Conservation (phyloP, 1,140 invertebrate genomes). For the Calliphora vicina region DNA sequence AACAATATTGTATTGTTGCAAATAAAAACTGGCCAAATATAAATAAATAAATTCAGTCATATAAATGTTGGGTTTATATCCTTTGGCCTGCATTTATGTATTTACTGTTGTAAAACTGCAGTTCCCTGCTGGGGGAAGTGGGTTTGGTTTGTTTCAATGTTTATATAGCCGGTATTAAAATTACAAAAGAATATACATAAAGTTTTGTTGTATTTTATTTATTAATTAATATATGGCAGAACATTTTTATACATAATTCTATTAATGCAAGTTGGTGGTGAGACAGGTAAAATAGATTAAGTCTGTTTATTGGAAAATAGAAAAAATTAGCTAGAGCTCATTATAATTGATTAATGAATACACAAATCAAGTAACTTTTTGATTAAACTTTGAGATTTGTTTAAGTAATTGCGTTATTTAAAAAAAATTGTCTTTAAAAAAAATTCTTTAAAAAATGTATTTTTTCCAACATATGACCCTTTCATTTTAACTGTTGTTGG, state of each 20-base stretch:
- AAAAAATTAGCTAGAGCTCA: neutral
- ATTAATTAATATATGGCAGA: slow-evolving; percentile 4
- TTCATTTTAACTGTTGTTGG: no score
- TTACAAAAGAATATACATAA: neutral
- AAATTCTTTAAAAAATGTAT: no score
- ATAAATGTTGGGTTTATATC: neutral
- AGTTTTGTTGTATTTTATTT: slow-evolving; percentile 5
- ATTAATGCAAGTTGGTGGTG: neutral
- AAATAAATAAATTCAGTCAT: neutral
- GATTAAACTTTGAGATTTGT: no score
- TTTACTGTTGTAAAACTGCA: no score
- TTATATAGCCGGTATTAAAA: neutral
- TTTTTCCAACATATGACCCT: no score
- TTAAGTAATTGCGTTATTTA: no score
- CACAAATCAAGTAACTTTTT: no score
- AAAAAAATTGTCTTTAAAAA: no score
- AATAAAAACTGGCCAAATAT: neutral
- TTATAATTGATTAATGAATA: no score
- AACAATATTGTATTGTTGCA: neutral
- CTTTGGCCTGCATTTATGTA: no score
- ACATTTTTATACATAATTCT: neutral
- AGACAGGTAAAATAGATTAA: neutral
- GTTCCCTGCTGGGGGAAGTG: no score
- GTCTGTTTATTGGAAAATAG: neutral
- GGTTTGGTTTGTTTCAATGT: no score